phyloP scores from a whole-genome alignment of 1,140 invertebrate genomes.

The Archivesica marissinica region DNA sequence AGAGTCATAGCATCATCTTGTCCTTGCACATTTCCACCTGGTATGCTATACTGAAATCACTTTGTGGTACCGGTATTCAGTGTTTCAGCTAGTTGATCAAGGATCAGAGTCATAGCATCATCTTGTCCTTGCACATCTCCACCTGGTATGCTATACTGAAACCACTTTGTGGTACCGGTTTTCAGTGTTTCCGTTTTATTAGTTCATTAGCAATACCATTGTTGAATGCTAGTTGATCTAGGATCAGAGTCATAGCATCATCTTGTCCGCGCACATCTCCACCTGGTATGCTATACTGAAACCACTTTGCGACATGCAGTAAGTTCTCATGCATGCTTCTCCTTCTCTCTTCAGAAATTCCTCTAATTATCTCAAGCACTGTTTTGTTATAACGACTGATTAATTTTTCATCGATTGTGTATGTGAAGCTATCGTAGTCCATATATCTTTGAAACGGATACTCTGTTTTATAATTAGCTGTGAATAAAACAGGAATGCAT shows the following conservation, averaged over 20 bases:
- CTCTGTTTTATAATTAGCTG: slow-evolving; percentile 21
- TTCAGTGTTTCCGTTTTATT: too few species aligned
- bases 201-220: not conserved
- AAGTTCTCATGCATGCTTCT: slow-evolving; percentile 61
- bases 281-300: slow-evolving; percentile 69
- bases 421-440: slow-evolving; percentile 68
- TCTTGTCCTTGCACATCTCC: slow-evolving; percentile 18
- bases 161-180: too few species aligned
- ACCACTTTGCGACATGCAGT: slow-evolving; percentile 63
- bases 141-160: slow-evolving; percentile 69
- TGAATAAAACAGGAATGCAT: slow-evolving; percentile 77
- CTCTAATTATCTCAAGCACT: slow-evolving; percentile 59
- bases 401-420: slow-evolving; percentile 58
- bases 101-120: slow-evolving; percentile 67
- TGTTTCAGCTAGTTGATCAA: slow-evolving; percentile 63
- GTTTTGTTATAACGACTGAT: slow-evolving; percentile 25
- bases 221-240: slow-evolving; percentile 48
- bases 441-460: slow-evolving; percentile 68
- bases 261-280: slow-evolving; percentile 16
- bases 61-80: too few species aligned
- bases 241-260: slow-evolving; percentile 67
- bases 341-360: slow-evolving; percentile 61
- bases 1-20: slow-evolving; percentile 66
- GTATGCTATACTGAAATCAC: slow-evolving; percentile 70
- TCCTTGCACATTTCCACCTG: not conserved